These are phyloP conservation scores for Globodera rostochiensis DNA, from an alignment of 1,140 invertebrate genomes.

Conservation along the genomic window DNA sequence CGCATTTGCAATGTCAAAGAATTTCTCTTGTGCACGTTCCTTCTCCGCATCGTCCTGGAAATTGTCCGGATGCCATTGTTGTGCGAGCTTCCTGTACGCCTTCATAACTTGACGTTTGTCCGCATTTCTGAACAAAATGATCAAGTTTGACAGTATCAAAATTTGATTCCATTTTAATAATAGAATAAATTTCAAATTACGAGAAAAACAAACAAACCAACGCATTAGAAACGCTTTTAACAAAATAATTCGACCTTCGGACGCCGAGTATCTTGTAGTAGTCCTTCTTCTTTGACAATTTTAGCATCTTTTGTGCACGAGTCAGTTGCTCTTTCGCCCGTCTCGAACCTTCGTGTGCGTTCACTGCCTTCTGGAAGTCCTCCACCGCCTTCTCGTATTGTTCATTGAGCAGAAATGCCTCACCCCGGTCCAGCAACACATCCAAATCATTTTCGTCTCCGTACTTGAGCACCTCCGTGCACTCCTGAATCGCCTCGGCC, in stretches of 20 bases:
- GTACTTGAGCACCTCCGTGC: constrained; percentile 79
- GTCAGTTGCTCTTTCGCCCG: constrained; percentile 85
- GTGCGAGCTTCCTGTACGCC: constrained; percentile 80
- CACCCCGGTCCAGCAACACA: constrained; percentile 84
- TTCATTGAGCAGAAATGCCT: constrained; percentile 85
- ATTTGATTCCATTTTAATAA: not conserved
- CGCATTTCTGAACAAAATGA: constrained; percentile 72
- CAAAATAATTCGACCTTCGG: constrained; percentile 70
- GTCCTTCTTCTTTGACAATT: constrained; percentile 87
- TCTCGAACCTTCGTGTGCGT: constrained; percentile 79
- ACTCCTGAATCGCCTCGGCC: constrained; percentile 75
- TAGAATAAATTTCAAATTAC: too few relatives aligned
- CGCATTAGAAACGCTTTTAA: not conserved
- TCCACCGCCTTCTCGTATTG: constrained; percentile 89
- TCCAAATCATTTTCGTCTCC: constrained; percentile 75
- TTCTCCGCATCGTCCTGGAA: constrained; percentile 83
- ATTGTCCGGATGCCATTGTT: constrained; percentile 98
- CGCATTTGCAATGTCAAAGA: constrained; percentile 97
- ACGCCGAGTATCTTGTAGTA: constrained; percentile 97
- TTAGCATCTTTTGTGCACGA: constrained; percentile 87
- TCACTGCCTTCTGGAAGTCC: constrained; percentile 82
- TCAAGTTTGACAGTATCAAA: not conserved
- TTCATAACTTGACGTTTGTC: constrained; percentile 90
- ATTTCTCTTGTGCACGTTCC: constrained; percentile 92
- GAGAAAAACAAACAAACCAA: too few relatives aligned